Percentiles rank a stretch among this genome's conserved stretches.
Evolutionary conservation across 2,888 invertebrate species (phyloP).

Genomic region (Scaptomyza caliginosa): DNA sequence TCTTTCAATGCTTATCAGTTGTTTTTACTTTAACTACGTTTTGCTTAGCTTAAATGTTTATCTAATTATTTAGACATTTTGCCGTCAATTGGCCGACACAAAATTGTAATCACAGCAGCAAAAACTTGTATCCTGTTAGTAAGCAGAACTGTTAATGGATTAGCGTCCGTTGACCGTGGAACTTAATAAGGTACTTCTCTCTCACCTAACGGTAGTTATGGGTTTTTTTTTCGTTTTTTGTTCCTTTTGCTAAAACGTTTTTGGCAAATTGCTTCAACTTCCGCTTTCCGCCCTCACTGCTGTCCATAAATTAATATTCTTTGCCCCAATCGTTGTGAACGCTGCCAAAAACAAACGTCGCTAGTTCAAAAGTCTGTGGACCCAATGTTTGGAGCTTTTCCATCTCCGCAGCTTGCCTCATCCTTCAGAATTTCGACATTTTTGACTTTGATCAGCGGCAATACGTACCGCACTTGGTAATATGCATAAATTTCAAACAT

Average conservation of each 20-base stretch:
- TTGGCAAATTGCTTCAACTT: conserved; percentile 38
- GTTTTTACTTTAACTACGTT: conserved; percentile 43
- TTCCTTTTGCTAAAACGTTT: conserved; percentile 34
- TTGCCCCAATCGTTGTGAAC: conserved; percentile 2
- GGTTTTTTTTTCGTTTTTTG: background rate
- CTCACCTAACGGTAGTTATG: background rate
- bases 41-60: conserved; percentile 71
- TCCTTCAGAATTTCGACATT: background rate
- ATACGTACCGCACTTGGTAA: conserved; percentile 31
- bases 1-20: conserved; percentile 16
- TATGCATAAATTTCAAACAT: conserved; percentile 58
- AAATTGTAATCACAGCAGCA: conserved; percentile 38
- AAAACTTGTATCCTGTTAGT: conserved; percentile 13
- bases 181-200: background rate
- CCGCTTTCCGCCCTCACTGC: conserved; percentile 34
- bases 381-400: background rate
- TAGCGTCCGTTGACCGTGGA: background rate
- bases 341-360: conserved; percentile 39
- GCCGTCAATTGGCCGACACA: conserved; percentile 45
- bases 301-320: conserved; percentile 51
- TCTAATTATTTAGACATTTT: conserved; percentile 78
- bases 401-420: background rate
- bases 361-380: conserved; percentile 14
- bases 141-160: conserved; percentile 7
- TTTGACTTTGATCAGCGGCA: conserved; percentile 53